Percentiles rank a stretch among this genome's conserved stretches.
Conservation (phyloP, 2,113 vertebrate genomes). For the Colistium nudipinnis region DNA sequence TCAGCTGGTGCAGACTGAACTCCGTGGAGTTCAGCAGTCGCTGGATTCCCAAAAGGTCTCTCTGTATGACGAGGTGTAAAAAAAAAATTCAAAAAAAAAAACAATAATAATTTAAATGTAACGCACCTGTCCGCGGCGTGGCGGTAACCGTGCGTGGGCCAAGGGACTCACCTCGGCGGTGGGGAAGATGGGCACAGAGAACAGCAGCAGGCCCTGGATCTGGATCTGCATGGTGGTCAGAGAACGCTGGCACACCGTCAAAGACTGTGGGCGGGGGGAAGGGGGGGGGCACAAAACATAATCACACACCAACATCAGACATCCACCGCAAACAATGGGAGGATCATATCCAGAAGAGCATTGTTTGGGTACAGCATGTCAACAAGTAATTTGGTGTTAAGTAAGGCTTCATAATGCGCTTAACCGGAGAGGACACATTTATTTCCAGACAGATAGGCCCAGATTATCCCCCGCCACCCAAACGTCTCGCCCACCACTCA, state of each 20-base stretch:
- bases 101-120: too few species aligned
- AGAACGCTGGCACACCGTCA: slow-evolving; percentile 91
- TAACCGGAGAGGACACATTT: slow-evolving; percentile 53
- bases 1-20: slow-evolving; percentile 92
- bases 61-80: slow-evolving; percentile 78
- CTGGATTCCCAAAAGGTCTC: slow-evolving; percentile 91
- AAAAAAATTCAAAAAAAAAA: too few species aligned
- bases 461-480: slow-evolving; percentile 60
- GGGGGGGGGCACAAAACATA: slow-evolving; percentile 25
- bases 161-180: slow-evolving; percentile 85
- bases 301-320: slow-evolving; percentile 33
- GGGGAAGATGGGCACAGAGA: slow-evolving; percentile 86
- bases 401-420: slow-evolving; percentile 56
- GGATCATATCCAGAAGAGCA: slow-evolving; percentile 42
- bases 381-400: slow-evolving; percentile 60
- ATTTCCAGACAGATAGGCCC: slow-evolving; percentile 61
- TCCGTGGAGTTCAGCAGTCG: slow-evolving; percentile 91
- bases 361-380: slow-evolving; percentile 51
- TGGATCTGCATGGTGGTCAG: slow-evolving; percentile 95
- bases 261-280: slow-evolving; percentile 74
- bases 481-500: slow-evolving; percentile 45
- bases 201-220: slow-evolving; percentile 87
- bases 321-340: slow-evolving; percentile 43
- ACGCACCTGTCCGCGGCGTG: slow-evolving; percentile 24
- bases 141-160: slow-evolving; percentile 43